These are phyloP conservation scores for Apotomis capreana DNA, from an alignment of 2,888 invertebrate species.

Conservation along the genomic window DNA sequence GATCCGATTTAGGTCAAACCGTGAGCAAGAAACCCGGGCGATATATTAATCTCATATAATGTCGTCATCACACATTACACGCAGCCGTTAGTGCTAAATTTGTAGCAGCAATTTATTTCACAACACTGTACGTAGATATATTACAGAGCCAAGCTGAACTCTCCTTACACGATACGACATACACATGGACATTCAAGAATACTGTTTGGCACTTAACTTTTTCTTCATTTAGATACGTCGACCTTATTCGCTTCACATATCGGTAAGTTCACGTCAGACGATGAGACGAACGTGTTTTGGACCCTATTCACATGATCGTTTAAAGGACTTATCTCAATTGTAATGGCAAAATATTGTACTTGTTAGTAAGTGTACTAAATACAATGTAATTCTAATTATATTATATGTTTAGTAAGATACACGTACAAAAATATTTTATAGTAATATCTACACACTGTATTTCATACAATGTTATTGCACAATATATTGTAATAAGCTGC, in stretches of 20 bases:
- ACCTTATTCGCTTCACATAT: conserved; percentile 3
- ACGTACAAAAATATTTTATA: conserved; percentile 55
- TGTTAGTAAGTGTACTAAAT: conserved; percentile 24
- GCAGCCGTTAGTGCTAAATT: conserved; percentile 11
- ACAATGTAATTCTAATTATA: conserved; percentile 13
- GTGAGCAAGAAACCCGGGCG: conserved; percentile 9
- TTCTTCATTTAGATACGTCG: conserved; percentile 1
- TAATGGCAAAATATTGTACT: conserved; percentile 38
- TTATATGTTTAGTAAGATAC: conserved; percentile 11
- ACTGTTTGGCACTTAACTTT: conserved; percentile 33
- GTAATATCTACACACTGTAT: conserved; percentile 37
- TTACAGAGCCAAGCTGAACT: neutral
- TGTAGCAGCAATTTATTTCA: conserved; percentile 8
- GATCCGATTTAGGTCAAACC: conserved; percentile 17
- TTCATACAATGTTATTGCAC: conserved; percentile 38
- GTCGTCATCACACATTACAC: conserved; percentile 4
- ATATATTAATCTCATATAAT: conserved; percentile 11
- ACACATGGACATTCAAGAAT: conserved; percentile 25
- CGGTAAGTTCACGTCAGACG: conserved; percentile 9
- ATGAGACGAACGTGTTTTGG: conserved; percentile 26
- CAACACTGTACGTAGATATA: conserved; percentile 1
- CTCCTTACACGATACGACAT: neutral
- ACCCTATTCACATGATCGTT: conserved; percentile 28
- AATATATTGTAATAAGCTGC: conserved; percentile 15
- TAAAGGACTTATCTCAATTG: conserved; percentile 8